Evolutionary conservation across 2,888 invertebrate genomes (phyloP).

Genomic region (Polia nebulosa): DNA sequence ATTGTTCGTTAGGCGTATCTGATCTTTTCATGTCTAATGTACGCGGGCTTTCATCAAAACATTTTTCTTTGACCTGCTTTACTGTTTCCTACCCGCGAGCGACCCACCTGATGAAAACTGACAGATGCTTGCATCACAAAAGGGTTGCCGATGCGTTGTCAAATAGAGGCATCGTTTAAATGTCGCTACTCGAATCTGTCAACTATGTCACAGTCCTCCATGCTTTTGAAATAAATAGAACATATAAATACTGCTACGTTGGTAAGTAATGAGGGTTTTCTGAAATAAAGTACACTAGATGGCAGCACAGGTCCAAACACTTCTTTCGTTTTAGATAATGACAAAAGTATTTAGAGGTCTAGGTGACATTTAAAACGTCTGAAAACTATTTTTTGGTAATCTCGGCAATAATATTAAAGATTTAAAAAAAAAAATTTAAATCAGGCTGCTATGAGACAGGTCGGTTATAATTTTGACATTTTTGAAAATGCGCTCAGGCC

Average conservation of each 20-base stretch:
- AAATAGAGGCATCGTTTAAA: conserved; percentile 12
- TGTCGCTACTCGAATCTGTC: background rate
- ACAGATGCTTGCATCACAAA: conserved; percentile 2
- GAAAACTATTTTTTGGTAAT: no score
- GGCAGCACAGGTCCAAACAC: no score
- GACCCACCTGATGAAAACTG: background rate
- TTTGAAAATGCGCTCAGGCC: no score
- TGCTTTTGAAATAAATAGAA: background rate
- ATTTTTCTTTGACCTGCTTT: background rate
- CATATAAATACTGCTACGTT: background rate
- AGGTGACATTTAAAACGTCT: no score
- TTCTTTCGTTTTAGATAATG: no score
- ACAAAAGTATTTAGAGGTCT: no score
- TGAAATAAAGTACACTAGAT: no score
- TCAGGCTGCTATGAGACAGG: no score
- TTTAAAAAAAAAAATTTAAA: no score
- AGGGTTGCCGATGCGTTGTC: conserved; percentile 1
- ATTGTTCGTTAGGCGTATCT: background rate
- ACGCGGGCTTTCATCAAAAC: background rate
- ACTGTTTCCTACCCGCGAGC: background rate
- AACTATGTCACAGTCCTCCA: background rate
- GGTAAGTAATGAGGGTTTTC: no score
- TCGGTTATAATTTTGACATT: no score
- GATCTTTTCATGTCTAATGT: background rate
- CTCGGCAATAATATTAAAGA: no score